Conservation (phyloP, 2,113 vertebrate species). For the Galemys pyrenaicus region DNA sequence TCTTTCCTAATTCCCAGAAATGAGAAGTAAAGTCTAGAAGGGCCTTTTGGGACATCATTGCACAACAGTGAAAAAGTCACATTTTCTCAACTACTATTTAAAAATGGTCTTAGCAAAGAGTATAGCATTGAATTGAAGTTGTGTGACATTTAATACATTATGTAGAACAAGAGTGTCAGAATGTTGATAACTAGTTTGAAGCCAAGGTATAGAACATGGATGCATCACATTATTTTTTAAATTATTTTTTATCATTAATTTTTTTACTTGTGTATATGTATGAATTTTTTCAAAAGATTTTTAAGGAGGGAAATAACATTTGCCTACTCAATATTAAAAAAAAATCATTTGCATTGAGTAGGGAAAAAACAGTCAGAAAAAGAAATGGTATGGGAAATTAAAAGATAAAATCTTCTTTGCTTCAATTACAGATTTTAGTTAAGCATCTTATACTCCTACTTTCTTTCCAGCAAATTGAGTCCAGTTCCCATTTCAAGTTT, state of each 20-base stretch:
- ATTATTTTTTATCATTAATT: neutral
- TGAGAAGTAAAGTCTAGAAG: neutral
- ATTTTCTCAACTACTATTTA: slow-evolving; percentile 10
- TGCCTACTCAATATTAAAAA: neutral
- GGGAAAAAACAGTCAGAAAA: neutral
- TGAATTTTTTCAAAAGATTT: neutral
- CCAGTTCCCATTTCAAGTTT: neutral
- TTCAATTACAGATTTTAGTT: neutral
- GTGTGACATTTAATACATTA: neutral
- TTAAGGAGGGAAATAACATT: neutral
- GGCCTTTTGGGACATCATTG: neutral
- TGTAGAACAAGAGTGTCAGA: neutral
- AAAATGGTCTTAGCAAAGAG: neutral
- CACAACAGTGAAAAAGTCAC: neutral
- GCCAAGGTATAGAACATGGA: neutral
- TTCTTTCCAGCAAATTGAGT: neutral
- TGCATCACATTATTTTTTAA: neutral
- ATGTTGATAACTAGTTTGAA: neutral
- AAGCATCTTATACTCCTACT: neutral
- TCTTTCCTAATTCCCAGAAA: neutral
- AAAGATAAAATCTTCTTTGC: neutral
- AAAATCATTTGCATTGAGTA: neutral
- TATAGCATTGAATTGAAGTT: neutral
- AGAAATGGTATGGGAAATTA: neutral
- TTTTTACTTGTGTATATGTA: neutral